A percentile compares a stretch with the other conserved stretches of the same genome.
These are phyloP conservation scores for Erannis defoliaria DNA, from an alignment of 2,888 invertebrate genomes.

Conservation along the genomic window DNA sequence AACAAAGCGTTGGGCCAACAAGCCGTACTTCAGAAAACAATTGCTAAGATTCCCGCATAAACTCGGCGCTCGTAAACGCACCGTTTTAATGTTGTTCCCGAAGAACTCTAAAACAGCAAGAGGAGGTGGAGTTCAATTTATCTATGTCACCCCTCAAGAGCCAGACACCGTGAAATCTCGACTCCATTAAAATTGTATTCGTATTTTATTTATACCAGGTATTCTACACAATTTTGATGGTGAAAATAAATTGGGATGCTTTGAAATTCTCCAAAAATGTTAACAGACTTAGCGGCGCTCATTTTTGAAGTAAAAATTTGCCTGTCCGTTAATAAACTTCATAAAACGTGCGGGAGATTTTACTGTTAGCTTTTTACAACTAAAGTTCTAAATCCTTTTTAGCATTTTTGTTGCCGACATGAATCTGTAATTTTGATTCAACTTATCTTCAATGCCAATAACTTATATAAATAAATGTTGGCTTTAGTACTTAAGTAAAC, in stretches of 20 bases:
- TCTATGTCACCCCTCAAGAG: slow-evolving; percentile 70
- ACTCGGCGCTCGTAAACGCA: slow-evolving; percentile 39
- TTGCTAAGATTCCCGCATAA: slow-evolving; percentile 36
- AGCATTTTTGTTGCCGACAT: not conserved
- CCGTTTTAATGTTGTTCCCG: slow-evolving; percentile 52
- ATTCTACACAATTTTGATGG: slow-evolving; percentile 5
- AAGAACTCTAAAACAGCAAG: slow-evolving; percentile 62
- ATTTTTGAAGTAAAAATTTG: not conserved
- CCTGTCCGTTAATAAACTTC: not conserved
- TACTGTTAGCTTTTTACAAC: not conserved
- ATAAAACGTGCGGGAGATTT: not conserved
- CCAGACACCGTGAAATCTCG: slow-evolving; percentile 74
- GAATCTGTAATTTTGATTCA: too few relatives aligned
- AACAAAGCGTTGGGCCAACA: slow-evolving; percentile 23
- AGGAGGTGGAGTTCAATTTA: slow-evolving; percentile 67
- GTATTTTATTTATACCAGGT: slow-evolving; percentile 47
- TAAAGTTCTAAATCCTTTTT: not conserved
- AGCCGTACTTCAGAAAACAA: slow-evolving; percentile 35
- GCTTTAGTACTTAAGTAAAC: too few relatives aligned
- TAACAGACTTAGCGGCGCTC: not conserved
- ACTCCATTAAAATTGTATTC: slow-evolving; percentile 69
- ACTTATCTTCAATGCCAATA: too few relatives aligned
- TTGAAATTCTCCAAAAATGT: not conserved
- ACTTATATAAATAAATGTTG: too few relatives aligned
- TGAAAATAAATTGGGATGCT: slow-evolving; percentile 4